Base-by-base conservation (phyloP, 2,888 invertebrate genomes). In the Spodoptera exigua region DNA sequence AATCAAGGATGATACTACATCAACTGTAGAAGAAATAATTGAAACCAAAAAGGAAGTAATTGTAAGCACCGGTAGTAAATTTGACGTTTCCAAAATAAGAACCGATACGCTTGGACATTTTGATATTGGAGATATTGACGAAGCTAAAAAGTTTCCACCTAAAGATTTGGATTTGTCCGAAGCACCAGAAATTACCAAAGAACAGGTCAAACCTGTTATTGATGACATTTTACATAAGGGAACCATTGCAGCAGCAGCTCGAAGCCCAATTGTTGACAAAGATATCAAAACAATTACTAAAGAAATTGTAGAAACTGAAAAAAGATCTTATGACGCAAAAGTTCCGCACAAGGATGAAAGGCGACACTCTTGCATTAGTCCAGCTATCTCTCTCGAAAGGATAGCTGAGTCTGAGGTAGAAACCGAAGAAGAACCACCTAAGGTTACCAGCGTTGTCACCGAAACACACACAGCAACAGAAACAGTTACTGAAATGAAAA, bases 401-500 rank as follows among this genome's bases (percentile, higher is more conserved):
- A 94, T 94, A 41, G 88, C 94, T 32, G 94, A 94, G 75, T 93
- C 94, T 54, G 94, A 94, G 64, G 81, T 88, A 14, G 94, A 94
- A 85, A 81, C 83, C n/a, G 93, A 93, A 51, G 93, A 93, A 69
- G 93, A 94, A 76, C 72, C 72, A 17, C 69, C 78, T 61, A 37
- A 70, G 32, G 61, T 66, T 4, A 64, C 61, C 17, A 73, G 68
- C 12, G 57, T 76, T 46, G 59, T 77, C 18, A 45, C 65, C 14
- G 78, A 83, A 53, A 76, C 62, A 34, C 68, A 73, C 14, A 80
- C 81, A 53, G 53, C 76, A 18, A 66, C 74, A 18, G 84, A 87
- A 65, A 65, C 52, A 3, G 78, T 76, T 61, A 61, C 75, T 45
- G 89, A 88, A 64, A 80, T 94, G 61, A 93, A 93, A 61, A 94